Base-by-base conservation (phyloP, 1,140 invertebrate species). In the Sitophilus oryzae region DNA sequence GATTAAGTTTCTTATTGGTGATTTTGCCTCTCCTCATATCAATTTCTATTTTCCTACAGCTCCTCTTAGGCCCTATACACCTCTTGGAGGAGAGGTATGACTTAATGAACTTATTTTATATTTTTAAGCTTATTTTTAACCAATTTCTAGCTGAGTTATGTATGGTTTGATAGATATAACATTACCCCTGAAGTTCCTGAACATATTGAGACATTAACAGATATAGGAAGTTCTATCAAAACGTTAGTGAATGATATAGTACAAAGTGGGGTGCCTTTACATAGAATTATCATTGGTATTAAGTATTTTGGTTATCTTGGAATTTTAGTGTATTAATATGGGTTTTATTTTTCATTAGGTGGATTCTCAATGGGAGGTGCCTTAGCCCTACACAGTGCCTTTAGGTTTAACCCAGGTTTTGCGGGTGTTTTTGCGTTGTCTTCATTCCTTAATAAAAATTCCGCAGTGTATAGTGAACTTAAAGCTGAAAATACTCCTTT, bases 351-450 rank as follows among this genome's bases (percentile, higher is more conserved):
- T n/a, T n/a, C n/a, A n/a, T 44, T 52, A 79, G 82, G 82, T 68
- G 86, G 86, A 5, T 87, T 88, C 66, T 88, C 86, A 25, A 88
- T 88, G 84, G 86, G 86, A 22, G 86, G 85, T 11, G 79, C 81
- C 1, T 64, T 88, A 53, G 76, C 85, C 0, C 62, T 87, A 8
- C 82, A 89, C 58, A 68, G 81, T 16, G 82, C 75, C 2, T 88
- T 81, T 53, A 76, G 79, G 65, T 79, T 79, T 58, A 73, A 77
- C 23, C 74, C 73, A 14, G 72, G 78, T 25, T 23, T 88, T 23
- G 85, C 80, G 35, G 86, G 84, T 30, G 78, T 80, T 22, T 85
- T 87, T 71, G 77, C 77, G 0, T 77, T 86, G 52, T 88, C 85
- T 16, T 83, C 84, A 3, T 89, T 88, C 62, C 69, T 89, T 0